A percentile compares a stretch with the other conserved stretches of the same genome.
These are phyloP conservation scores for Chrysomela aeneicollis DNA, from an alignment of 2,888 invertebrate genomes.

Conservation along the genomic window DNA sequence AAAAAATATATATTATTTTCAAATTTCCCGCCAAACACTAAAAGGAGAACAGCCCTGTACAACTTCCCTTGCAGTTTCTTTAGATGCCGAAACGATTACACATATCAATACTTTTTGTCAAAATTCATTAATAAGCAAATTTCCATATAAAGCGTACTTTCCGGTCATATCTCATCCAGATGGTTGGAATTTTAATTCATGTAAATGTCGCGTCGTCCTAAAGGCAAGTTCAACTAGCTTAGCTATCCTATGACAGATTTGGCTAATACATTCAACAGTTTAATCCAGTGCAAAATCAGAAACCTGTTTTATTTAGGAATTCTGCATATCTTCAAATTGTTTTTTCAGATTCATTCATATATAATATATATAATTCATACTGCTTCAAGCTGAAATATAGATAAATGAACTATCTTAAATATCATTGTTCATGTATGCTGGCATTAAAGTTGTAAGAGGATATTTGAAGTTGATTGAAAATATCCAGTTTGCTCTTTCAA, in stretches of 20 bases:
- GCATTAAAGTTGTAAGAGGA: constrained; percentile 45
- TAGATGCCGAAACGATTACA: too few species aligned
- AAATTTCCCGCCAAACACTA: too few species aligned
- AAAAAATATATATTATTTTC: too few species aligned
- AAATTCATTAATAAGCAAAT: too few species aligned
- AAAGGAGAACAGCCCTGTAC: too few species aligned
- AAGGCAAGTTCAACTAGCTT: not conserved
- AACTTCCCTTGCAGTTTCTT: too few species aligned
- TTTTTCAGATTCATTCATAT: constrained; percentile 25
- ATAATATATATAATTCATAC: constrained; percentile 25
- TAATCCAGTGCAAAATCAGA: constrained; percentile 42
- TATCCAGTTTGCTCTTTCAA: constrained; percentile 40
- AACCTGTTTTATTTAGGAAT: constrained; percentile 24
- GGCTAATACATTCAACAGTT: not conserved
- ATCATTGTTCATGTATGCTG: constrained; percentile 47
- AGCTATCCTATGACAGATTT: not conserved
- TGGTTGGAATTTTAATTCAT: not conserved
- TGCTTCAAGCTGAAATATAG: constrained; percentile 42
- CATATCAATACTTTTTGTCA: too few species aligned
- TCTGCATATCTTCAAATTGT: constrained; percentile 42
- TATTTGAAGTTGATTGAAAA: constrained; percentile 32
- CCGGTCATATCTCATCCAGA: not conserved
- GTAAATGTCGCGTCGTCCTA: not conserved
- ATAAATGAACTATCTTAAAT: constrained; percentile 23
- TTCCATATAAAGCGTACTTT: too few species aligned